These are phyloP conservation scores for Stegodyphus dumicola DNA, from an alignment of 1,140 invertebrate genomes.

Conservation along the genomic window DNA sequence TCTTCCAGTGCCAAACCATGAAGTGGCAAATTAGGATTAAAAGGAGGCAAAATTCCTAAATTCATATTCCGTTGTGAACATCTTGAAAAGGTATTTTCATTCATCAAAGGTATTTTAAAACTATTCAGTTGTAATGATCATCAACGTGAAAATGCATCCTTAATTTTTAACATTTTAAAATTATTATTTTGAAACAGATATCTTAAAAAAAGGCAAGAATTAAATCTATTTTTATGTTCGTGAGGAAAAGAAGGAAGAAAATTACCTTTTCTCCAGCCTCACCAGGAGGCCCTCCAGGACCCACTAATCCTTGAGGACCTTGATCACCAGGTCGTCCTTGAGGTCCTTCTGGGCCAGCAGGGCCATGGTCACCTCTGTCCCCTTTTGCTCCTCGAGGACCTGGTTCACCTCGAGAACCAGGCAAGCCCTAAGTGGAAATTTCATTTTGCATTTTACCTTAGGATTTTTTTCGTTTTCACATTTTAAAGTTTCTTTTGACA, in stretches of 20 bases:
- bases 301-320: slow-evolving; percentile 75
- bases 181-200: background rate
- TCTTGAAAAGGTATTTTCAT: too few species aligned
- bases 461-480: too few species aligned
- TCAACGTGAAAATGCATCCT: background rate
- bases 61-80: too few species aligned
- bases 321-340: slow-evolving; percentile 71
- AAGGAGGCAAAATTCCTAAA: too few species aligned
- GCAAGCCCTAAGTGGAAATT: slow-evolving; percentile 72
- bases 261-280: slow-evolving; percentile 58
- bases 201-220: background rate
- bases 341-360: slow-evolving; percentile 73
- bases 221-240: background rate
- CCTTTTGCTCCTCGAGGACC: slow-evolving; percentile 79
- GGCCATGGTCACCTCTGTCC: slow-evolving; percentile 80
- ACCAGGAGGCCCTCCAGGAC: slow-evolving; percentile 78
- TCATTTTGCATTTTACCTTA: too few species aligned
- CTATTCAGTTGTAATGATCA: background rate
- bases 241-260: background rate
- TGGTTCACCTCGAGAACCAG: slow-evolving; percentile 76
- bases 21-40: too few species aligned
- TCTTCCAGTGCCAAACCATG: too few species aligned
- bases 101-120: background rate
- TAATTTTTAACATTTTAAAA: background rate
- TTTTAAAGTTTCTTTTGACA: too few species aligned